Evolutionary conservation across 2,888 invertebrate genomes (phyloP).

Genomic region (Hartigia nigra): DNA sequence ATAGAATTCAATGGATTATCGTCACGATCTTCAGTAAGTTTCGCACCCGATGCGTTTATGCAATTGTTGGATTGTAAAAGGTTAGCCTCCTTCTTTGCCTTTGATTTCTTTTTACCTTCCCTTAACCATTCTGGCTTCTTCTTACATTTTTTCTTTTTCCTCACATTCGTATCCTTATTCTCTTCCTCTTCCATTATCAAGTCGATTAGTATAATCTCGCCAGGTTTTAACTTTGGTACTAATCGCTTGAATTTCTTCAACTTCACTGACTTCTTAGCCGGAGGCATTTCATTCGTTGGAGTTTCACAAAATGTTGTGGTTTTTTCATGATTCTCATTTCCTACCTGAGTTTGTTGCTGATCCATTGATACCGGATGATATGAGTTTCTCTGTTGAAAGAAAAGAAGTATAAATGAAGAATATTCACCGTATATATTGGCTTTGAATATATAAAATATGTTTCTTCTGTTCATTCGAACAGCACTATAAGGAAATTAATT

Average conservation of each 20-base stretch:
- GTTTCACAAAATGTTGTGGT: not conserved
- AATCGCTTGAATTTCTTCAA: constrained; percentile 14
- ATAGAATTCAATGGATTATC: constrained; percentile 7
- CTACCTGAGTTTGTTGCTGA: not conserved
- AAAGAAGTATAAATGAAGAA: not conserved
- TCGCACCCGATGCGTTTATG: constrained; percentile 39
- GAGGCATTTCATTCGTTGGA: not conserved
- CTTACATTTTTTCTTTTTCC: constrained; percentile 29
- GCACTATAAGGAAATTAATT: not conserved
- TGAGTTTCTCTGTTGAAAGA: not conserved
- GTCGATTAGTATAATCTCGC: constrained; percentile 46
- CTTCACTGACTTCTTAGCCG: constrained; percentile 13
- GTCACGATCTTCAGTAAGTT: constrained; percentile 39
- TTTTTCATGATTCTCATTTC: not conserved
- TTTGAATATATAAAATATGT: not conserved
- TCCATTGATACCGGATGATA: not conserved
- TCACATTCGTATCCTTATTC: constrained; percentile 6
- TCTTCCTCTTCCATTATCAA: constrained; percentile 39
- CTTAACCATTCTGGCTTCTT: constrained; percentile 40
- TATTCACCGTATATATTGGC: not conserved
- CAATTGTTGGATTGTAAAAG: constrained; percentile 18
- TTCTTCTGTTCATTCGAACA: too few species aligned
- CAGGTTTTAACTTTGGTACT: constrained; percentile 33
- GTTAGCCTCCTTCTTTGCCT: constrained; percentile 18
- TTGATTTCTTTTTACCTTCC: constrained; percentile 32